Percentiles rank a stretch among this genome's conserved stretches.
Conservation (phyloP, 2,113 vertebrate genomes). For the Cephalopholis sonnerati region DNA sequence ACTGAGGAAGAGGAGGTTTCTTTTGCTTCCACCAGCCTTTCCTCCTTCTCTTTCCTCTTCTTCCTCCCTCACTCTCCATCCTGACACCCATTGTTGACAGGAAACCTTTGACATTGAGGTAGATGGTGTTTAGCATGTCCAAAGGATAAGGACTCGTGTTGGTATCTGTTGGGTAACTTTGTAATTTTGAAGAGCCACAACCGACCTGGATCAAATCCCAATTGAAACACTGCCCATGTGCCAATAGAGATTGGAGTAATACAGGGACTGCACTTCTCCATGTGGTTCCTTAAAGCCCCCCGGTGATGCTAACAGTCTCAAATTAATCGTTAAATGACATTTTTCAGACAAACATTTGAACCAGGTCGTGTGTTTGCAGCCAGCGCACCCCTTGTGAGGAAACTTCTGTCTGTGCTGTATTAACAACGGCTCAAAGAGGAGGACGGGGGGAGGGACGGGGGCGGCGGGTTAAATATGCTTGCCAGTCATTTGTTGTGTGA, state of each 20-base stretch:
- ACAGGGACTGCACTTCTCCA: constrained; percentile 16
- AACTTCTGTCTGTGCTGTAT: constrained; percentile 13
- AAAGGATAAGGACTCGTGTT: constrained; percentile 15
- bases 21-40: constrained; percentile 60
- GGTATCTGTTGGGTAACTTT: constrained; percentile 13
- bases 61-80: constrained; percentile 14
- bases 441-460: background rate
- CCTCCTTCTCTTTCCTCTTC: constrained; percentile 24
- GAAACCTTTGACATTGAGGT: constrained; percentile 10
- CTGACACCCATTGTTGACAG: constrained; percentile 30
- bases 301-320: background rate
- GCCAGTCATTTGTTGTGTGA: constrained; percentile 77
- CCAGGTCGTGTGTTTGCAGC: constrained; percentile 22
- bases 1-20: constrained; percentile 36
- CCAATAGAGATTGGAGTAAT: constrained; percentile 20
- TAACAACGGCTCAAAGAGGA: constrained; percentile 28
- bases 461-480: constrained; percentile 63
- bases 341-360: constrained; percentile 10
- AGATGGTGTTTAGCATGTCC: constrained; percentile 25
- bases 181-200: constrained; percentile 38
- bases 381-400: constrained; percentile 1
- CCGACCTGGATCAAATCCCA: constrained; percentile 49
- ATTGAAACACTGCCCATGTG: constrained; percentile 50
- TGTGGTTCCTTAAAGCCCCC: constrained; percentile 13
- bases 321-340: background rate